These are phyloP conservation scores for Aphaenogaster rudis DNA, from an alignment of 1,140 invertebrate genomes.

Conservation along the genomic window DNA sequence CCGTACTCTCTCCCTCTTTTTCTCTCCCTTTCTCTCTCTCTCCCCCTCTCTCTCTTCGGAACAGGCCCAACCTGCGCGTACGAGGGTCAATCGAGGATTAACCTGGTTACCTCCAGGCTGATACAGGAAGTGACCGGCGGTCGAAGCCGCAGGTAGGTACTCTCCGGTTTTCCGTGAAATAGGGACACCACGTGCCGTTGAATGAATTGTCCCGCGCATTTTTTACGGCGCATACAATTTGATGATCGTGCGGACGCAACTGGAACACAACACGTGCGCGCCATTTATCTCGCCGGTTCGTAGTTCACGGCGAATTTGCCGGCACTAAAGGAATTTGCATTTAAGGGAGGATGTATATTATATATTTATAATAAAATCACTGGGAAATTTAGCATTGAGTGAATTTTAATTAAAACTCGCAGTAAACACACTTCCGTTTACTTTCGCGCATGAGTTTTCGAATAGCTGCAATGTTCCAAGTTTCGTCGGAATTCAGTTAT, in stretches of 20 bases:
- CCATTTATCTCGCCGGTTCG: neutral
- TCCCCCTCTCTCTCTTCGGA: slow-evolving; percentile 56
- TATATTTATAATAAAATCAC: neutral
- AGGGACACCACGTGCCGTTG: slow-evolving; percentile 42
- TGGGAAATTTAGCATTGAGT: too few relatives aligned
- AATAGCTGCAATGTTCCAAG: slow-evolving; percentile 7
- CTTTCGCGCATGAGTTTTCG: neutral
- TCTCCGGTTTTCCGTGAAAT: slow-evolving; percentile 67
- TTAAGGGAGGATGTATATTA: neutral
- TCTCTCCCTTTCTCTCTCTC: slow-evolving; percentile 55
- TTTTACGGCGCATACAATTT: slow-evolving; percentile 21
- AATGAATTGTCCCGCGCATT: neutral
- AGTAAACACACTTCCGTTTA: neutral
- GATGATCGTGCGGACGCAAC: neutral
- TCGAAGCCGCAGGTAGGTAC: slow-evolving; percentile 75
- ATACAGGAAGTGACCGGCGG: slow-evolving; percentile 74
- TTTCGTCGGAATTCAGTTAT: slow-evolving; percentile 14
- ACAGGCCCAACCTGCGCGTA: slow-evolving; percentile 71
- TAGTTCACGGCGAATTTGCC: neutral
- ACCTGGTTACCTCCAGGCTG: slow-evolving; percentile 78
- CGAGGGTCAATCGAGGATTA: slow-evolving; percentile 83
- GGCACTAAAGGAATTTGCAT: too few relatives aligned
- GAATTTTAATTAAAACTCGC: neutral
- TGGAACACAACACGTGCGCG: neutral
- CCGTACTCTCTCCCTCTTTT: slow-evolving; percentile 31